phyloP scores from a whole-genome alignment of 2,888 invertebrate species.

The Pyrrhosoma nymphula region DNA sequence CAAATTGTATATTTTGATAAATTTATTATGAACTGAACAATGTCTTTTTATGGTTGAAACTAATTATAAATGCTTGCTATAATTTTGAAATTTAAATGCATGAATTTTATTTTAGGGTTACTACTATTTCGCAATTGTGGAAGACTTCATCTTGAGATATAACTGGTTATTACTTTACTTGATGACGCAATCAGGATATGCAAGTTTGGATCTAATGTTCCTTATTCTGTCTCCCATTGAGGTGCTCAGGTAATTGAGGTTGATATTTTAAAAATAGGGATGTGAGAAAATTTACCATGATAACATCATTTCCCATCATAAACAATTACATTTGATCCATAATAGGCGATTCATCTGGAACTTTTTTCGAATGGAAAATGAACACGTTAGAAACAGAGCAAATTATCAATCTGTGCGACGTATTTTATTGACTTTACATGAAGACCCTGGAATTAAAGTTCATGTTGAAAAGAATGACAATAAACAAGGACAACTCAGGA shows the following conservation, averaged over 20 bases:
- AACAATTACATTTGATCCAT: neutral
- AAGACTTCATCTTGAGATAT: conserved; percentile 95
- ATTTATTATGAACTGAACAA: too few relatives aligned
- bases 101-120: conserved; percentile 83
- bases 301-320: too few relatives aligned
- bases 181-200: conserved; percentile 87
- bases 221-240: conserved; percentile 91
- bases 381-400: conserved; percentile 23
- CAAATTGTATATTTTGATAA: too few relatives aligned
- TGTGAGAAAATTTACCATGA: neutral
- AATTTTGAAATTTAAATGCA: too few relatives aligned
- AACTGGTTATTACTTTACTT: conserved; percentile 95
- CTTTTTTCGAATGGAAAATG: conserved; percentile 33
- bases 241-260: conserved; percentile 87
- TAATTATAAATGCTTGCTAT: too few relatives aligned
- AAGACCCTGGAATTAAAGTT: neutral
- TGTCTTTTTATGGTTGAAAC: too few relatives aligned
- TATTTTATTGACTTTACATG: neutral
- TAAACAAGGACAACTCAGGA: neutral
- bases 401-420: conserved; percentile 40
- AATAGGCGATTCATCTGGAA: conserved; percentile 46
- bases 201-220: conserved; percentile 90
- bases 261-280: neutral
- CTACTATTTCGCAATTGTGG: conserved; percentile 97
- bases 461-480: neutral